Evolutionary conservation across 2,113 vertebrate genomes (phyloP).

Genomic region (Seriola dumerili): DNA sequence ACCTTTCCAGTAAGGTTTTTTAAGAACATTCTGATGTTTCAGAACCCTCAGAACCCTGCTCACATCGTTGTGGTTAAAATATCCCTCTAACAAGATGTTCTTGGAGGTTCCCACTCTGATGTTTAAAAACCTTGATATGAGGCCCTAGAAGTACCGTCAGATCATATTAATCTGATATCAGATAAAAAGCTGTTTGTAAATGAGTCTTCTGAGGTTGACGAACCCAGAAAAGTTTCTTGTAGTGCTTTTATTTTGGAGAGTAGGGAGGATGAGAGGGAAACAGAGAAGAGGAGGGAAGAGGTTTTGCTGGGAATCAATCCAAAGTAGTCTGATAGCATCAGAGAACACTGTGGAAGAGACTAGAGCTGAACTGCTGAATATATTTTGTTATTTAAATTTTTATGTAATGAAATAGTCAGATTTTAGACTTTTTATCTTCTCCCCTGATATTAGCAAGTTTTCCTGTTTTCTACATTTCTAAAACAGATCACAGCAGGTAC

Average conservation of each 20-base stretch:
- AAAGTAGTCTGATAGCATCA: neutral
- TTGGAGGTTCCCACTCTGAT: neutral
- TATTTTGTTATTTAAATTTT: neutral
- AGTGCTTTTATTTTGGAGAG: conserved; percentile 1
- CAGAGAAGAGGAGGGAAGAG: neutral
- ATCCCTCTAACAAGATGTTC: neutral
- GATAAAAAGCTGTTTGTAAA: neutral
- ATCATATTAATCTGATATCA: neutral
- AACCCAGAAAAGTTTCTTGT: neutral
- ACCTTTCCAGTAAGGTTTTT: neutral
- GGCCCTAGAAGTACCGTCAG: neutral
- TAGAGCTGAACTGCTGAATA: neutral
- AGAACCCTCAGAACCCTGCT: neutral
- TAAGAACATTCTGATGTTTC: neutral
- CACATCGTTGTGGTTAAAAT: neutral
- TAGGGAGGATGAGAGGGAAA: neutral
- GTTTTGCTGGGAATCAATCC: conserved; percentile 7
- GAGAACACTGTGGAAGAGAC: neutral
- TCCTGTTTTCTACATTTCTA: neutral
- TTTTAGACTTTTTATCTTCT: neutral
- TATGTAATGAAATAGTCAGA: neutral
- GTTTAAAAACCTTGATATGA: conserved; percentile 10
- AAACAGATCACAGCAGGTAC: neutral
- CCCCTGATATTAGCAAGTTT: neutral
- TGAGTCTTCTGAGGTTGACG: neutral